These are phyloP conservation scores for Drosophila nr. perissopoda DNA, from an alignment of 2,888 invertebrate species.

Conservation along the genomic window DNA sequence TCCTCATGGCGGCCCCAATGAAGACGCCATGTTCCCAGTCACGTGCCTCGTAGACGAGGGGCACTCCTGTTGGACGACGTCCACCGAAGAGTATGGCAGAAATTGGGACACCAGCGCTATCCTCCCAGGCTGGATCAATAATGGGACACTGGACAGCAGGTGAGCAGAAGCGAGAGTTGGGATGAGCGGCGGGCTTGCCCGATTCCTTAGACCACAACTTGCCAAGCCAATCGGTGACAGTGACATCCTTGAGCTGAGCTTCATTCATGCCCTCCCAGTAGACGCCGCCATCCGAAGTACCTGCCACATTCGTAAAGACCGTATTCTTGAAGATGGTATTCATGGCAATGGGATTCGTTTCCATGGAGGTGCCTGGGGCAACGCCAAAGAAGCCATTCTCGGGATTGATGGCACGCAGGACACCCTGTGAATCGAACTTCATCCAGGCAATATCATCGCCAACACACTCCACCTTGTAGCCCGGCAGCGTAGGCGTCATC, in stretches of 20 bases:
- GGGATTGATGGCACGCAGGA: conserved; percentile 97
- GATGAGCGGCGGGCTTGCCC: conserved; percentile 95
- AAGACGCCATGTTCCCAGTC: conserved; percentile 98
- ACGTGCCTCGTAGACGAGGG: conserved; percentile 95
- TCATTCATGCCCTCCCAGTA: conserved; percentile 99
- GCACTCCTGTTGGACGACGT: conserved; percentile 96
- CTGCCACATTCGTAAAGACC: conserved; percentile 98
- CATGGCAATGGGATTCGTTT: conserved; percentile 99
- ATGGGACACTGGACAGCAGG: conserved; percentile 98
- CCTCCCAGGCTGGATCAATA: conserved; percentile 96
- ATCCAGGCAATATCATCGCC: conserved; percentile 99
- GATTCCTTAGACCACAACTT: conserved; percentile 89
- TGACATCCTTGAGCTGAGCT: conserved; percentile 87
- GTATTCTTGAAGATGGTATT: conserved; percentile 95
- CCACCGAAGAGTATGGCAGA: conserved; percentile 98
- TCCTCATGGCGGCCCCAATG: conserved; percentile 96
- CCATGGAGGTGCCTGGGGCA: conserved; percentile 95
- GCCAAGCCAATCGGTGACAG: conserved; percentile 93
- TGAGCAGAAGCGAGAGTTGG: conserved; percentile 98
- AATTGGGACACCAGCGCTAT: conserved; percentile 96
- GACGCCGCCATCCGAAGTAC: conserved; percentile 97
- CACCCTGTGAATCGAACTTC: conserved; percentile 94
- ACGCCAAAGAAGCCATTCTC: conserved; percentile 99
- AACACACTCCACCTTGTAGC: conserved; percentile 96
- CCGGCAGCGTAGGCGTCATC: conserved; percentile 97